A percentile compares a stretch with the other conserved stretches of the same genome.
phyloP scores from a whole-genome alignment of 92 coral and sea anemone genomes.

The Plumapathes pennacea region DNA sequence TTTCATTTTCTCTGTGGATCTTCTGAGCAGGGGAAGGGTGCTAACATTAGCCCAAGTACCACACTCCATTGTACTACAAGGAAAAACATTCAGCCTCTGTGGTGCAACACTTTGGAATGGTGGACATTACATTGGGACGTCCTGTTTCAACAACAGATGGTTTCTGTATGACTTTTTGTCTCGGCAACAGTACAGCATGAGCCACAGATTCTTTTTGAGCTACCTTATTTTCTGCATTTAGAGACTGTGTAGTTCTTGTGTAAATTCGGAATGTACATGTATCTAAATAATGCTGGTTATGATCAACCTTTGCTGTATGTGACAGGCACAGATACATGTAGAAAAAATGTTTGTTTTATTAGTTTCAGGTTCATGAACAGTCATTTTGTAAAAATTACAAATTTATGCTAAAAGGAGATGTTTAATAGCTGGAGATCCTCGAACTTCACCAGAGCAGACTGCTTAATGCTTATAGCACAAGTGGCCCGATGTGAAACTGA shows the following conservation, averaged over 20 bases:
- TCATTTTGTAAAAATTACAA: constrained; percentile 1
- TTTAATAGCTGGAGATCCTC: too few relatives aligned
- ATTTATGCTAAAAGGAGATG: background rate
- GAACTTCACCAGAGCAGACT: too few relatives aligned
- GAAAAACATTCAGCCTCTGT: constrained; percentile 1
- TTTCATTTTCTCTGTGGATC: constrained; percentile 28
- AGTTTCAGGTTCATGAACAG: background rate
- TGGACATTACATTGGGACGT: constrained; percentile 31
- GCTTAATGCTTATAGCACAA: too few relatives aligned
- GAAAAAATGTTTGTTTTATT: background rate
- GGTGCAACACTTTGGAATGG: constrained; percentile 48
- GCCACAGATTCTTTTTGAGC: constrained; percentile 13
- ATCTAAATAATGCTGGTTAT: too few relatives aligned
- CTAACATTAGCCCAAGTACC: constrained; percentile 11
- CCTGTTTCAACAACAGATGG: constrained; percentile 19
- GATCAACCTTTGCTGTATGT: too few relatives aligned
- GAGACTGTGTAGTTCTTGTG: too few relatives aligned
- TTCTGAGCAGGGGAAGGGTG: constrained; percentile 35
- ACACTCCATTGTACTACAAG: background rate
- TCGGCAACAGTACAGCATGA: background rate
- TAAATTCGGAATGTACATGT: too few relatives aligned
- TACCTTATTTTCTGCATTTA: constrained; percentile 1
- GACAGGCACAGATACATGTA: too few relatives aligned
- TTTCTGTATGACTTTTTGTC: constrained; percentile 26
- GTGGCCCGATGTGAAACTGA: too few relatives aligned